Evolutionary conservation across 2,113 vertebrate genomes (phyloP), one percentile per base, ranked within the genome.

Genomic region (Hydropotes inermis): DNA sequence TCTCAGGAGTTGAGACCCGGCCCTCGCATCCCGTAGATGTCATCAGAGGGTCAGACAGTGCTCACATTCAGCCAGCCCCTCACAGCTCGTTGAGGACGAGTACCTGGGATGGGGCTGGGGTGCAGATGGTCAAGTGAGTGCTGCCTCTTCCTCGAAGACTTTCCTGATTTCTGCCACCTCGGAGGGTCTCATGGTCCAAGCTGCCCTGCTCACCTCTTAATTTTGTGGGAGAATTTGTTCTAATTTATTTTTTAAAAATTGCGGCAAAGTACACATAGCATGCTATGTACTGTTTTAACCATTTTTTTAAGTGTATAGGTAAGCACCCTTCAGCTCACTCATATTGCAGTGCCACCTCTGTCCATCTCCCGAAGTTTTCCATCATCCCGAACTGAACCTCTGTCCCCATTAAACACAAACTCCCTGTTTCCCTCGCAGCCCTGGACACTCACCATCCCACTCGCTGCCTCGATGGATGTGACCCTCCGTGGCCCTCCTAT

Each of bases 361-460:
- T 84, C n/a, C 15, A 10, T 23, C 78, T 61, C 45, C 30, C 7
- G n/a, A 61, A 76, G 23, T 54, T 57, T 93, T 9, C 36, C 57
- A 27, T 79, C 43, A 78, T 55, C 16, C 21, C 47, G 50, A 67
- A 58, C 10, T n/a, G 95, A 36, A 67, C 43, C 30, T 87, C 54
- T 58, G 64, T 13, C 11, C 92, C 64, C 15, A 5, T n/a, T 4
- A 27, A 43, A 6, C 1, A 11, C 30, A 2, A 28, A 28, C 11
- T 47, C 25, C 25, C n/a, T 1, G 0, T 30, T 28, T 5, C 7
- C 28, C 7, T 21, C 1, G 9, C 43, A 58, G 23, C 0, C 8
- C 70, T 13, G 12, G 25, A 67, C 27, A 25, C 7, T 4, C 27
- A 28, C 43, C 12, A 0, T 54, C 17, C n/a, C 23, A 27, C 21